Evolutionary conservation across 1,140 invertebrate species (phyloP).

Genomic region (Triops longicaudatus): DNA sequence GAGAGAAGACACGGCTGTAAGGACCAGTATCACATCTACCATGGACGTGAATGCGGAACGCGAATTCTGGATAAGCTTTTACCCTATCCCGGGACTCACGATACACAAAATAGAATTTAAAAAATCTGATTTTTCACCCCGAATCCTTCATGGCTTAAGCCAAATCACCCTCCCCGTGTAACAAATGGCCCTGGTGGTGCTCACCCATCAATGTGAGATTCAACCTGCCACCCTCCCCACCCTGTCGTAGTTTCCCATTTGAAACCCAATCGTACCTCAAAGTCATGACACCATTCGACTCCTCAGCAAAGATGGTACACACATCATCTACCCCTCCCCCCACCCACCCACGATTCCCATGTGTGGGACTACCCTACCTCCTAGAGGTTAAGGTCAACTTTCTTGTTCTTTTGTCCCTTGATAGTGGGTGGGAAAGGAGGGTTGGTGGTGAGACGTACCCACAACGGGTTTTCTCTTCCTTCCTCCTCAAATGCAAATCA

Average conservation of each 20-base stretch:
- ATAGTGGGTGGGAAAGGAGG: too few species aligned
- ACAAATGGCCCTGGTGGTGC: neutral
- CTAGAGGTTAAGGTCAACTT: neutral
- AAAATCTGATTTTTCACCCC: too few species aligned
- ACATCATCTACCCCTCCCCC: neutral
- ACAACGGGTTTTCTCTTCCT: constrained; percentile 11
- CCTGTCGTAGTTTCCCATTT: neutral
- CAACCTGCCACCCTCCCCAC: neutral
- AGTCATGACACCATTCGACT: neutral
- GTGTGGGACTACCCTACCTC: neutral
- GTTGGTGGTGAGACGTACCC: too few species aligned
- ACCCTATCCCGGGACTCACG: too few species aligned
- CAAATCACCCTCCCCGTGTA: neutral
- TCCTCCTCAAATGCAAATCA: neutral
- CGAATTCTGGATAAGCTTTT: neutral
- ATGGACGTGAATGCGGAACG: neutral
- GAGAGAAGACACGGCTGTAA: neutral
- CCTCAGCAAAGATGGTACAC: neutral
- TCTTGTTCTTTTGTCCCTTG: neutral
- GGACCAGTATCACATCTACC: neutral
- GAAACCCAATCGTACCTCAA: neutral
- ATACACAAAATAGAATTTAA: too few species aligned
- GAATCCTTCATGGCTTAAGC: too few species aligned
- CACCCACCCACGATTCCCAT: neutral
- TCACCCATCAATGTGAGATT: neutral